Evolutionary conservation across 2,113 vertebrate genomes (phyloP), one percentile per base, ranked within the genome.

Genomic region (Petrocephalus microphthalmus): DNA sequence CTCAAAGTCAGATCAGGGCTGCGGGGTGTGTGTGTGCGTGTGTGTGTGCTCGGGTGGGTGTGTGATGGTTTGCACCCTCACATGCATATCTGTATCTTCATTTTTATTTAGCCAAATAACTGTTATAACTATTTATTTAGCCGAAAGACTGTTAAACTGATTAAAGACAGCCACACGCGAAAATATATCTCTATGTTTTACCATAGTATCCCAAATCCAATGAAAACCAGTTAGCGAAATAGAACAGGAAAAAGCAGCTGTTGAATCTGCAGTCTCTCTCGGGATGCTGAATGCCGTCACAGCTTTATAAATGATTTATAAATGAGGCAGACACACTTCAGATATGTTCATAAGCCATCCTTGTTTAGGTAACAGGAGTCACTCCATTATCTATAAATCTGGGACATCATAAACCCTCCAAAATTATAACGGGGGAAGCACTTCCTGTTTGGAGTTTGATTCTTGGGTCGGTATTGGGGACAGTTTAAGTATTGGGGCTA

Each of bases 1-100:
- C 49, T 85, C 84, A 85, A 85, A 85, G 84, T 85, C 84, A 85
- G 52, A 56, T 33, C 84, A 85, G 49, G 84, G 51, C 84, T 25
- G 51, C 51, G 52, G n/a, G 51, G 84, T 33, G 25, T 85, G 22
- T 52, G 47, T 54, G 83, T 52, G 47, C 19, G 51, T 54, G n/a
- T 52, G 22, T 25, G 81, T n/a, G 42, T 49, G 49, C 53, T 10
- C 54, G 83, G 51, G 83, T 54, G 84, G 20, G 49, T 29, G 84
- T 5, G 29, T 33, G 22, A 33, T 47, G 15, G 13, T 17, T 42
- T n/a, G 5, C n/a, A 64, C 60, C n/a, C n/a, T 64, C 74, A 81
- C 67, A 37, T 37, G 67, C 42, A 45, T 20, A 82, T n/a, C 78
- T 81, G 19, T 81, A 42, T 81, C 13, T 81, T 19, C 42, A 19